Evolutionary conservation across 1,140 invertebrate genomes (phyloP), one percentile per base, ranked within the genome.

Genomic region (Leptinotarsa lineolata): DNA sequence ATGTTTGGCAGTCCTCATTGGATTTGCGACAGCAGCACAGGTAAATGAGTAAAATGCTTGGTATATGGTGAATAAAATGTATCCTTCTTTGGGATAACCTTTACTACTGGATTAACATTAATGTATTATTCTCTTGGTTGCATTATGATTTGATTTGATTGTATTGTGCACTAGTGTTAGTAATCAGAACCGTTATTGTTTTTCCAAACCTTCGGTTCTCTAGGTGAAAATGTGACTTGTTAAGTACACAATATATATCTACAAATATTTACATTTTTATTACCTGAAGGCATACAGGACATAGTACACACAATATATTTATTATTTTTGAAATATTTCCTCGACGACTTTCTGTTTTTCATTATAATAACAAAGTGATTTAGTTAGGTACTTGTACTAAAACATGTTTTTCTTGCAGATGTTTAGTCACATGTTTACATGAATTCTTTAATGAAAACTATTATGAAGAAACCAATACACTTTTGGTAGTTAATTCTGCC

Each of bases 21-120:
- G 71, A 72, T 72, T 72, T 67, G 71, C 71, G 30, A 21, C 71
- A n/a, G 60, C 71, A 72, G 60, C 69, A 63, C 71, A 72, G 71
- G 71, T 68, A 68, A 68, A 68, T 68, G 20, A 48, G 20, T 44
- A 18, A 46, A 48, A 68, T 68, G 20, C 30, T 68, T 22, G 39
- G 8, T 44, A n/a, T 18, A 20, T 12, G 21, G 12, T 48, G 66
- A 8, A 68, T 44, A 18, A 12, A 48, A 68, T 68, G 45, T 68
- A 68, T 68, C 66, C 66, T 68, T 68, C 45, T 68, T 54, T 65
- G 63, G 66, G 66, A 48, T 68, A 68, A 68, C 63, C 63, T 65
- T 65, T 22, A 44, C 45, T 24, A 68, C 66, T 68, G 16, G 20
- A 63, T n/a, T 18, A 13, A 63, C 13, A n/a, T 15, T 24, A 20